phyloP scores from a whole-genome alignment of 2,888 invertebrate genomes.

The Amphimallon solstitiale region DNA sequence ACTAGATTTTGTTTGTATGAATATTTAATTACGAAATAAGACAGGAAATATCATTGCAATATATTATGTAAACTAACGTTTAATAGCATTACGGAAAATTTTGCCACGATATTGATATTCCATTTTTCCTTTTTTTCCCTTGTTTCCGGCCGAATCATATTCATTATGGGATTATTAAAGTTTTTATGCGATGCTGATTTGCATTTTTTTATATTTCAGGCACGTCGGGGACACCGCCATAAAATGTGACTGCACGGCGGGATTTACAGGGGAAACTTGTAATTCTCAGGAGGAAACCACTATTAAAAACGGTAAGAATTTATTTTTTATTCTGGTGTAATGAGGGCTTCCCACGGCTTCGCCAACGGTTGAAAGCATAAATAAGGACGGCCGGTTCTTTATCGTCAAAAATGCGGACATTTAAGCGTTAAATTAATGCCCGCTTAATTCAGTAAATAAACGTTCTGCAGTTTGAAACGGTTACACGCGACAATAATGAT shows the following conservation, averaged over 20 bases:
- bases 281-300: constrained; percentile 31
- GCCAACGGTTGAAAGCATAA: constrained; percentile 12
- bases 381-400: constrained; percentile 17
- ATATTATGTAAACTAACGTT: no score
- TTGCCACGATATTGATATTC: constrained; percentile 9
- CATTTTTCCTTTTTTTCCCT: background rate
- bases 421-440: constrained; percentile 17
- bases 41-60: background rate
- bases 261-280: constrained; percentile 41
- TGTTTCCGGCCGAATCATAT: constrained; percentile 16
- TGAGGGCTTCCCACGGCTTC: background rate
- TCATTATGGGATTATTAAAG: constrained; percentile 30
- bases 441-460: constrained; percentile 23
- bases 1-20: no score
- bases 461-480: background rate
- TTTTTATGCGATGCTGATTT: constrained; percentile 33
- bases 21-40: no score
- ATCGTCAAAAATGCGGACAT: constrained; percentile 11
- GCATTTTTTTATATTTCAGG: constrained; percentile 40
- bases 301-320: constrained; percentile 34
- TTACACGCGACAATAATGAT: background rate
- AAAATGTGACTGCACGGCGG: constrained; percentile 44
- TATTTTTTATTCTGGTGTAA: constrained; percentile 15
- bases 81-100: constrained; percentile 1
- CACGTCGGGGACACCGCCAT: constrained; percentile 45